These are phyloP conservation scores for Alentia gelatinosa DNA, from an alignment of 2,888 invertebrate species.

Conservation along the genomic window DNA sequence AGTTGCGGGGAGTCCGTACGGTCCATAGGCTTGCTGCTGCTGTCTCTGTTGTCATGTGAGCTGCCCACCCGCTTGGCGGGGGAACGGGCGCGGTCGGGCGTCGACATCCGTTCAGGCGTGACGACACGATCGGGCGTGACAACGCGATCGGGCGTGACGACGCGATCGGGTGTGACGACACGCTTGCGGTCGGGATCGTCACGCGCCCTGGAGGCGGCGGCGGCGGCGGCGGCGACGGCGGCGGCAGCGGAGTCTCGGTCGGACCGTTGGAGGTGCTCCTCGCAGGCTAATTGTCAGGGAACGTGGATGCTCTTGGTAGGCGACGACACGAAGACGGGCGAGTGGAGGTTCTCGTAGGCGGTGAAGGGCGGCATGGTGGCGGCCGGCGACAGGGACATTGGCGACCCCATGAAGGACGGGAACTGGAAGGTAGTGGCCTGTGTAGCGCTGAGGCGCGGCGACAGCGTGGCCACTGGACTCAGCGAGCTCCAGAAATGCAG, in stretches of 20 bases:
- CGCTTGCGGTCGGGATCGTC: background rate
- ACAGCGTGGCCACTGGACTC: slow-evolving; percentile 76
- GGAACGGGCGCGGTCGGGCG: background rate
- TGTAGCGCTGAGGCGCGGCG: slow-evolving; percentile 69
- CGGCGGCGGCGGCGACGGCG: background rate
- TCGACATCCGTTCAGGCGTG: background rate
- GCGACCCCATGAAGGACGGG: slow-evolving; percentile 60
- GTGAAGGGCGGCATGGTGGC: slow-evolving; percentile 63
- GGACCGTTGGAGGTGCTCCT: background rate
- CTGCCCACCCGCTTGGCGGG: background rate
- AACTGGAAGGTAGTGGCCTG: slow-evolving; percentile 65
- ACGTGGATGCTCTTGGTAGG: slow-evolving; percentile 57
- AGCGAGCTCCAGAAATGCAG: slow-evolving; percentile 81
- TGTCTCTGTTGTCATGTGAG: background rate
- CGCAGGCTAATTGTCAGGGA: slow-evolving; percentile 54
- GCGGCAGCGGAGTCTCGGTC: background rate
- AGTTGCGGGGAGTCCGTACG: background rate
- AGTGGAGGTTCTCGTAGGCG: slow-evolving; percentile 63
- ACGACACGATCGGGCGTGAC: slow-evolving; percentile 28
- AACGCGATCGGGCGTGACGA: background rate
- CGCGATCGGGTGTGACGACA: slow-evolving; percentile 6
- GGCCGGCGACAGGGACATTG: slow-evolving; percentile 62
- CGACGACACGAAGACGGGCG: slow-evolving; percentile 60
- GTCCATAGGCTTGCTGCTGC: background rate
- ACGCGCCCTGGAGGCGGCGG: background rate